Evolutionary conservation across 2,888 invertebrate species (phyloP).

Genomic region (Therioaphis trifolii): DNA sequence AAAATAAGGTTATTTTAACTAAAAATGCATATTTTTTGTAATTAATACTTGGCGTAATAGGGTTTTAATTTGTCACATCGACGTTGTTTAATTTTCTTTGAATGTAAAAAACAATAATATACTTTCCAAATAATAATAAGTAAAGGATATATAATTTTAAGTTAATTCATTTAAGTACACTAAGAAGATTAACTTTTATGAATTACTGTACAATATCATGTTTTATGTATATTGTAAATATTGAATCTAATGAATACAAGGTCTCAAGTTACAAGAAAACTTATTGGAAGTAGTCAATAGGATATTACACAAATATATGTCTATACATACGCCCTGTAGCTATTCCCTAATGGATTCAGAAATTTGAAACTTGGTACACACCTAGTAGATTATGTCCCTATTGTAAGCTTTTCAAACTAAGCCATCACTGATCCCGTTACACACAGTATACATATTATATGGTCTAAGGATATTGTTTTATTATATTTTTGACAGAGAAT

Average conservation of each 20-base stretch:
- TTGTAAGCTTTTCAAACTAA: constrained; percentile 25
- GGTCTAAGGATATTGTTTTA: constrained; percentile 16
- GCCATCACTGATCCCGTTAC: constrained; percentile 41
- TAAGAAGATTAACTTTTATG: neutral
- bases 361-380: constrained; percentile 53
- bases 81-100: too few species aligned
- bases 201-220: neutral
- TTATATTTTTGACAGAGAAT: constrained; percentile 9
- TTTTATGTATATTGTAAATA: constrained; percentile 23
- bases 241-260: constrained; percentile 41
- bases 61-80: too few species aligned
- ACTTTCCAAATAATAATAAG: too few species aligned
- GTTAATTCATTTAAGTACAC: neutral
- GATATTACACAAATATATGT: neutral
- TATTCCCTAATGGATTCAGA: constrained; percentile 62
- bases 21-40: too few species aligned
- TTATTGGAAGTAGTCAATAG: constrained; percentile 43
- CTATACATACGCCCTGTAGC: neutral
- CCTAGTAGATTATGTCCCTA: constrained; percentile 24
- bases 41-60: too few species aligned
- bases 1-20: too few species aligned
- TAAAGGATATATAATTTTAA: too few species aligned
- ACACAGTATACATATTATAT: neutral
- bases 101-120: too few species aligned
- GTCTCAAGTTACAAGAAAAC: constrained; percentile 43